Base-by-base conservation (phyloP, 92 coral and sea anemone species). In the Heliopora coerulea region DNA sequence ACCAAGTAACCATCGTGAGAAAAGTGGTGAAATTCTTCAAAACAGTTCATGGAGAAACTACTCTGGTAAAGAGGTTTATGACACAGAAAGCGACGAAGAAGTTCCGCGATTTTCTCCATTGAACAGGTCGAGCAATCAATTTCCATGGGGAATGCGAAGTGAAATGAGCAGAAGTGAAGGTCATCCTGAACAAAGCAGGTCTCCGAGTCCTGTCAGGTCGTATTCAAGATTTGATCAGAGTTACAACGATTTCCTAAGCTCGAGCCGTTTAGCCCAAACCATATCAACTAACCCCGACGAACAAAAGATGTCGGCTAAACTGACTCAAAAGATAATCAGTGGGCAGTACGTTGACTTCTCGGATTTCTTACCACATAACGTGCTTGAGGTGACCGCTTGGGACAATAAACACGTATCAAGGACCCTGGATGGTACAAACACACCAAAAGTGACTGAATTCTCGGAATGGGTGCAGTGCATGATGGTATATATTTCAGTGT, bases 381-480 rank as follows among this genome's bases (percentile, higher is more conserved):
- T 70, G 0, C 49, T 70, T 7, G 77, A 70, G 62, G 52, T 28
- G 24, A 70, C 63, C 0, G 63, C 77, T 1, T 70, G 77, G 77
- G 77, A 70, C 39, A 70, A 70, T 25, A 70, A 70, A 28, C 77
- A 70, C 21, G 63, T 70, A 0, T 50, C 77, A 9, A 44, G 49
- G 48, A 50, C 49, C 25, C 12, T 30, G 20, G 63, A 70, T 23
- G 50, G 50, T 1, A 29, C 63, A 4, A 21, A 27, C 12, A 26
- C n/a, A 8, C 77, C 62, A 37, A 85, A 87, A 67, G 86, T 93
- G 54, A 89, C 83, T 6, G 98, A 93, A 19, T 85, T 93, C 27
- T 81, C 95, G 8, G 91, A 90, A 80, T 93, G 98, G 98, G 72
- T 88, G 28, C 96, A 93, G 35, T 93, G 98, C 84, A 85, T 93